Base-by-base conservation (phyloP, 2,888 invertebrate genomes). In the Cordilura impudica region DNA sequence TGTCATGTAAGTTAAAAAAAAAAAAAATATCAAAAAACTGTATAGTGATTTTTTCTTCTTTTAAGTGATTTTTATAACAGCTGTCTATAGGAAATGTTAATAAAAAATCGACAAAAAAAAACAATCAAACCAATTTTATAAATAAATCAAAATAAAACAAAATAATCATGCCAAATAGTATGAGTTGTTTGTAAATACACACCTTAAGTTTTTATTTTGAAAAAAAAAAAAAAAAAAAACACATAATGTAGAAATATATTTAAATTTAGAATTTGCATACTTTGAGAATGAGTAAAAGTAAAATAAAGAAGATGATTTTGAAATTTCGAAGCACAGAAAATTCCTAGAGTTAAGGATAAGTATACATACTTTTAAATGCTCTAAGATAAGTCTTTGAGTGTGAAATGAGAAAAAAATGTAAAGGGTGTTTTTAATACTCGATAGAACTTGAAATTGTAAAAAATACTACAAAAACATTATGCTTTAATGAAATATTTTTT, bases 241-340 rank as follows among this genome's bases (percentile, higher is more conserved):
- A 26, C 12, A 43, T 35, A 51, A 49, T 47, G 61, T n/a, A 21
- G 56, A 18, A 67, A 61, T 61, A 14, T 5, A 23, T 21, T 71
- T 75, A 72, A 72, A 63, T 75, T 58, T 67, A 79, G 67, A 75
- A 71, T 29, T n/a, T 67, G 61, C 70, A 79, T 79, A 72, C 26
- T 75, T 79, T 63, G 16, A 47, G 63, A 66, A 75, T 75, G 75
- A 79, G 79, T 79, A 79, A 75, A 79, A 75, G 49, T 67, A 60
- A 65, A 66, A 29, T n/a, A 31, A 51, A 49, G 19, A 49, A 18
- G 7, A 31, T 16, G 43, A 19, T 21, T 58, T 63, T 29, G 29
- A 65, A 43, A 35, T 39, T n/a, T 4, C 19, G 63, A 49, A 49
- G 56, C 29, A 12, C 39, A 35, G 8, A 12, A 6, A 14, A 26